Base-by-base conservation (phyloP, 64 coral and sea anemone genomes). In the Exaiptasia diaphana region DNA sequence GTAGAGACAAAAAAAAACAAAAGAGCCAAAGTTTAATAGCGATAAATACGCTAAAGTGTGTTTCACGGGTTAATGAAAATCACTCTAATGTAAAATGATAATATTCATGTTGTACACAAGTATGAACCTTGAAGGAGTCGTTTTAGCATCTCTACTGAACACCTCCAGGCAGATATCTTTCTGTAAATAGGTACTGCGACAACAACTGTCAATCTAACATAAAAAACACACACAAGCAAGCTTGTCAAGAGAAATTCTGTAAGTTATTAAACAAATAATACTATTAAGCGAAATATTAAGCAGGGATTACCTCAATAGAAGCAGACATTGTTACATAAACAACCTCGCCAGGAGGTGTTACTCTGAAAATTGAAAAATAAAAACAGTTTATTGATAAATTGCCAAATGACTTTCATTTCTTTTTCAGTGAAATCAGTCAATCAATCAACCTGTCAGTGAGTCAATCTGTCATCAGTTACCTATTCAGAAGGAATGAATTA, bases 141-240 rank as follows among this genome's bases (percentile, higher is more conserved):
- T 95, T 28, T 95, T 95, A 12, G 87, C 75, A 72, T 95, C 91
- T 40, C 91, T 88, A 34, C 75, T 75, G 38, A 73, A 95, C 1
- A 95, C 74, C 18, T 69, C 77, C 8, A 95, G 41, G 73, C 86
- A 72, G 34, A 95, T 52, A 53, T 95, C 56, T 63, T 95, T 95
- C 23, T 63, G 84, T 8, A 95, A 18, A 38, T 86, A 89, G 2
- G 73, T 40, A 49, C 50, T 54, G 37, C 86, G 73, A 27, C 86
- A 95, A 69, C 91, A 95, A 33, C 83, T 95, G 38, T 94, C 91
- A 24, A 89, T 44, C 91, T 94, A n/a, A n/a, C n/a, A n/a, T n/a
- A n/a, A n/a, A n/a, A n/a, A n/a, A n/a, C n/a, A n/a, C n/a, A n/a
- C n/a, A n/a, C n/a, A n/a, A n/a, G n/a, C n/a, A n/a, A n/a, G n/a